These are phyloP conservation scores for Macaca fascicularis DNA, from an alignment of 2,113 vertebrate genomes.

Conservation along the genomic window DNA sequence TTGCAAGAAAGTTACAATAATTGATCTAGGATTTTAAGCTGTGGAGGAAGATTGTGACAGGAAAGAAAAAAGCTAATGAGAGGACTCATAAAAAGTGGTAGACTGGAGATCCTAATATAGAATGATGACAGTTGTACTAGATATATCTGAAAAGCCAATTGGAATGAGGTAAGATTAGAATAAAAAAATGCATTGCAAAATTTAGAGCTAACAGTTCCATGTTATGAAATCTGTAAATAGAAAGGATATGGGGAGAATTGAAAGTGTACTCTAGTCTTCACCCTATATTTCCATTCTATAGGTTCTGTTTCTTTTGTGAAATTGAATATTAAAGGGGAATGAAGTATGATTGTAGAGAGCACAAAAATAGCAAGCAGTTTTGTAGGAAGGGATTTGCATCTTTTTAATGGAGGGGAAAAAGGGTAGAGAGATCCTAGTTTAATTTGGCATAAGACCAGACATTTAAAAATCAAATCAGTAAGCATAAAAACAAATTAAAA, in stretches of 20 bases:
- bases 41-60: neutral
- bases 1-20: neutral
- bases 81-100: neutral
- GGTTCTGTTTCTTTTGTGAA: neutral
- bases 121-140: neutral
- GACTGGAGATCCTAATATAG: neutral
- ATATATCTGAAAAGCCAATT: neutral
- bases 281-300: neutral
- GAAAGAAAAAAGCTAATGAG: neutral
- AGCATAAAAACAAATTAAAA: constrained; percentile 21
- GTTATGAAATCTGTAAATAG: neutral
- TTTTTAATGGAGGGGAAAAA: neutral
- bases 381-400: neutral
- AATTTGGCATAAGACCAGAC: neutral
- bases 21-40: neutral
- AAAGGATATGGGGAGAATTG: neutral
- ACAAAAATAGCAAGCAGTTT: neutral
- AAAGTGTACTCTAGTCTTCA: neutral
- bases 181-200: neutral
- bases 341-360: neutral
- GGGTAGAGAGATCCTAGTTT: neutral
- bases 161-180: neutral
- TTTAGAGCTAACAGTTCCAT: neutral
- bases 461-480: neutral
- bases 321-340: neutral